Conservation (phyloP, 1,140 invertebrate genomes). For the Zaprionus tsacasi region DNA sequence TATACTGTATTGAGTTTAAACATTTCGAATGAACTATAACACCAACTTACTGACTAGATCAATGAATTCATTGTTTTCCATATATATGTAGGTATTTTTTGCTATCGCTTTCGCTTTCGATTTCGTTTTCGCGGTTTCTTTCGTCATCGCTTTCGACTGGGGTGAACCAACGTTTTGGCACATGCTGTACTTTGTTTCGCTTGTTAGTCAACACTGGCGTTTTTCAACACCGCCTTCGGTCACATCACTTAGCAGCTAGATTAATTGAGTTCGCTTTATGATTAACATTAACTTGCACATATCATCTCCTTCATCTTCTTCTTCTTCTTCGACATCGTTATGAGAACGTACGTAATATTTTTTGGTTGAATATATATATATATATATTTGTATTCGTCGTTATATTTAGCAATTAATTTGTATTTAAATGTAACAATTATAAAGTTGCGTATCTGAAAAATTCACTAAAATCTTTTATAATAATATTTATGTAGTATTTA, state of each 20-base stretch:
- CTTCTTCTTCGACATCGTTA: constrained; percentile 18
- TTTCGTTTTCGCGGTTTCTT: constrained; percentile 14
- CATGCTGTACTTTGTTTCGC: constrained; percentile 56
- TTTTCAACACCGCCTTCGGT: constrained; percentile 38
- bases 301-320: neutral
- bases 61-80: constrained; percentile 41
- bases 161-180: constrained; percentile 69
- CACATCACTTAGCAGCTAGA: constrained; percentile 53
- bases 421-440: constrained; percentile 67
- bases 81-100: constrained; percentile 36
- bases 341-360: constrained; percentile 38
- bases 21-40: constrained; percentile 73
- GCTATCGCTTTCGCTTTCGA: constrained; percentile 29
- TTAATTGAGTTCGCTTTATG: constrained; percentile 60
- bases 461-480: constrained; percentile 51
- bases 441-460: constrained; percentile 66
- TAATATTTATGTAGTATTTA: constrained; percentile 32
- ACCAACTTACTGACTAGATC: constrained; percentile 66
- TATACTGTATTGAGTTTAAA: constrained; percentile 59
- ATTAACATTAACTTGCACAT: constrained; percentile 29
- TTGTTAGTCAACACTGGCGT: constrained; percentile 24
- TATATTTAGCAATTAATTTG: constrained; percentile 28
- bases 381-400: constrained; percentile 34
- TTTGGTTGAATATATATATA: constrained; percentile 35
- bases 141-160: constrained; percentile 32